A percentile compares a stretch with the other conserved stretches of the same genome.
phyloP scores from a whole-genome alignment of 2,797 vertebrate genomes.

The Podarcis siculus region DNA sequence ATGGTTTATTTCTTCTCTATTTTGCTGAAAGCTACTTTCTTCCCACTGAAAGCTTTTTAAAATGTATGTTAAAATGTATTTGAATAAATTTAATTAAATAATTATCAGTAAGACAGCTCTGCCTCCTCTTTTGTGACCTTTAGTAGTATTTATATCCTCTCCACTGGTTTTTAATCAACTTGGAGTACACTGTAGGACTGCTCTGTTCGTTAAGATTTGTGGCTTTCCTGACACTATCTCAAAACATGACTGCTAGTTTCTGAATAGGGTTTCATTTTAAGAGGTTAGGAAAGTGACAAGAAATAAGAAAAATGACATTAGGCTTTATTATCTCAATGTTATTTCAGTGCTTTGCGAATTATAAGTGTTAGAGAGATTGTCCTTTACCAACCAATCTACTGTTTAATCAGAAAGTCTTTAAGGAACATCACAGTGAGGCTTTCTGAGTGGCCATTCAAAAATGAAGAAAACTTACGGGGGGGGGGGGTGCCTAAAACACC shows the following conservation, averaged over 20 bases:
- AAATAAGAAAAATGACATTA: not conserved
- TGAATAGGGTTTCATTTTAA: slow-evolving; percentile 4
- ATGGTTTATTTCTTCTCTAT: not conserved
- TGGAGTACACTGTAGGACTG: not conserved
- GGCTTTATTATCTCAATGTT: not conserved
- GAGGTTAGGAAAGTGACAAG: not conserved
- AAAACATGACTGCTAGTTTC: not conserved
- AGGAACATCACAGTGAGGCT: not conserved
- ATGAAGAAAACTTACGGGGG: not conserved
- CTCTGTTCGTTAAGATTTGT: slow-evolving; percentile 35
- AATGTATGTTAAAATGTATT: not conserved
- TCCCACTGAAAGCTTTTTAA: not conserved
- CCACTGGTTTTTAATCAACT: slow-evolving; percentile 20
- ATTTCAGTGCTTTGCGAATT: slow-evolving; percentile 1
- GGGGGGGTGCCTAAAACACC: not conserved
- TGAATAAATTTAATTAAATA: slow-evolving; percentile 46
- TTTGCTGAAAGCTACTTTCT: not conserved
- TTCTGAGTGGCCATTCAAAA: not conserved
- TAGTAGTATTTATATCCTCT: slow-evolving; percentile 32
- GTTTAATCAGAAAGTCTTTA: slow-evolving; percentile 6
- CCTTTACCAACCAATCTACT: not conserved
- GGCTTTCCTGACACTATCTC: slow-evolving; percentile 6
- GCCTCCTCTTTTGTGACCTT: slow-evolving; percentile 29
- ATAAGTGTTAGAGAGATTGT: not conserved
- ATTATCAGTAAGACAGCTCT: not conserved